Conservation (phyloP, 1,140 invertebrate species). For the Linepithema humile region DNA sequence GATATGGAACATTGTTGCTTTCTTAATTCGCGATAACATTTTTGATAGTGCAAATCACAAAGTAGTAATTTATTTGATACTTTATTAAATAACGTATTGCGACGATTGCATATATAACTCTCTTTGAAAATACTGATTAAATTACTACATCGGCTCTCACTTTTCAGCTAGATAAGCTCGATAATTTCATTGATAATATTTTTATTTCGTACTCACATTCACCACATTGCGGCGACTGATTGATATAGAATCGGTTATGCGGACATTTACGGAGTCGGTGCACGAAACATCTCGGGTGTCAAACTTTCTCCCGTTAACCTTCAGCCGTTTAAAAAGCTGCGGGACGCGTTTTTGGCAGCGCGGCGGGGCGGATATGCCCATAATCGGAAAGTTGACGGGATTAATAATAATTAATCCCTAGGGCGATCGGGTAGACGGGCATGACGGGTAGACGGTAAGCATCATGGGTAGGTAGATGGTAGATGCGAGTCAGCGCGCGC, state of each 20-base stretch:
- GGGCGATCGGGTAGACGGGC: slow-evolving; percentile 13
- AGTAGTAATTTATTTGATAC: neutral
- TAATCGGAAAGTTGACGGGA: slow-evolving; percentile 47
- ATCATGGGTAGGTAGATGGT: neutral
- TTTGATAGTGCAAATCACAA: neutral
- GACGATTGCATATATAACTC: neutral
- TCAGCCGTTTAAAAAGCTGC: slow-evolving; percentile 11
- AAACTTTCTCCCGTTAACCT: slow-evolving; percentile 47
- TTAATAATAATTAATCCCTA: slow-evolving; percentile 43
- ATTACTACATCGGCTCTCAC: neutral
- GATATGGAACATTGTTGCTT: too few relatives aligned
- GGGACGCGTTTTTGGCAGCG: neutral
- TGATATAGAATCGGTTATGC: neutral
- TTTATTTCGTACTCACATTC: too few relatives aligned
- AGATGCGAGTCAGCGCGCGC: slow-evolving; percentile 22
- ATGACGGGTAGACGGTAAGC: slow-evolving; percentile 14
- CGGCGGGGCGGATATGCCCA: neutral
- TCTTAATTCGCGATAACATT: neutral
- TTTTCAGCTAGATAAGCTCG: neutral
- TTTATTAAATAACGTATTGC: neutral
- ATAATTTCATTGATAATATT: too few relatives aligned
- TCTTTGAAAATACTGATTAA: neutral
- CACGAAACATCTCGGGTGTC: slow-evolving; percentile 29
- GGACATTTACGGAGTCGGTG: neutral
- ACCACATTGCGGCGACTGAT: neutral